These are phyloP conservation scores for Cinclus cinclus DNA, from an alignment of 2,113 vertebrate species.

Conservation along the genomic window DNA sequence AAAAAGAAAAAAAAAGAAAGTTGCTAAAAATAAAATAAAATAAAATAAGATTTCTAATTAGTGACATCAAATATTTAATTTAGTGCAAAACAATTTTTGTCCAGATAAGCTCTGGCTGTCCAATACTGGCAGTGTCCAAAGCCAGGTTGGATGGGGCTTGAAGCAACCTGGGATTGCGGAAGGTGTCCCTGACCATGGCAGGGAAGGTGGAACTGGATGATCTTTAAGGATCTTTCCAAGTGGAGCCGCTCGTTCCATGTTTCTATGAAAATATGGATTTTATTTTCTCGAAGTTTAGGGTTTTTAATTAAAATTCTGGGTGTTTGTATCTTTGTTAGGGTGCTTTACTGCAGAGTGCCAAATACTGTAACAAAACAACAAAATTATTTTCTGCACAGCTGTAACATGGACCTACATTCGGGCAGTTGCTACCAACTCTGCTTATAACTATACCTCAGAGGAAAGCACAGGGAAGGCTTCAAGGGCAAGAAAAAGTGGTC, in stretches of 20 bases:
- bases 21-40: neutral
- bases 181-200: neutral
- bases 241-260: neutral
- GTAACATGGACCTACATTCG: neutral
- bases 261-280: neutral
- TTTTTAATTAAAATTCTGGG: accelerated
- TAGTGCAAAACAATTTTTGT: neutral
- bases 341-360: neutral
- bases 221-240: neutral
- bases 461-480: neutral
- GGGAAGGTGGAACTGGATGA: neutral
- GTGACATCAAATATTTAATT: neutral
- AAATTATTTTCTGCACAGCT: neutral
- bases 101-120: neutral
- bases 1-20: neutral
- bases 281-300: neutral
- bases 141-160: neutral
- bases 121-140: neutral
- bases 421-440: neutral
- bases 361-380: neutral
- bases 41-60: neutral
- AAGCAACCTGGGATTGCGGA: neutral
- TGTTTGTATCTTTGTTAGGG: neutral
- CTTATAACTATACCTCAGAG: neutral
- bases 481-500: neutral